Conservation (phyloP, 1,140 invertebrate species). For the Drosophila leontia region DNA sequence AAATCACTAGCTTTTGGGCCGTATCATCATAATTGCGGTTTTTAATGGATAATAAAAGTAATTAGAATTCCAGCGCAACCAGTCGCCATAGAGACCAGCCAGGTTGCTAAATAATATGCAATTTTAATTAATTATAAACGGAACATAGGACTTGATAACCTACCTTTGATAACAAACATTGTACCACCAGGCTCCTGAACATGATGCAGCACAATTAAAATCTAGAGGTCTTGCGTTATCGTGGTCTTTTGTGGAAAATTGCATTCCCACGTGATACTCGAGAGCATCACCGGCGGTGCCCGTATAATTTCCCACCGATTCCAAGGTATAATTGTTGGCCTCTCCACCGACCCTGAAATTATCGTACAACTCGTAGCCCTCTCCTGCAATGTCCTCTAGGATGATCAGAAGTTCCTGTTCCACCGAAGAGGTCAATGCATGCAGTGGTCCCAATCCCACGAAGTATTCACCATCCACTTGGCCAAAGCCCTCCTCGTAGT, state of each 20-base stretch:
- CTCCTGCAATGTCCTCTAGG: not conserved
- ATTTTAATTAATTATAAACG: too few relatives aligned
- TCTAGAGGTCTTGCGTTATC: not conserved
- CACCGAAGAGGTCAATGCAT: not conserved
- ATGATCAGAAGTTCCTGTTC: constrained; percentile 3
- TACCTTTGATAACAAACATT: too few relatives aligned
- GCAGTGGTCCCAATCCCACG: not conserved
- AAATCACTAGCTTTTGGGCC: too few relatives aligned
- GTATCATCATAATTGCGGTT: too few relatives aligned
- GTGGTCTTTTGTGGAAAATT: constrained; percentile 1
- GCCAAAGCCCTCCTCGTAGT: not conserved
- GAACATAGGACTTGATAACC: too few relatives aligned
- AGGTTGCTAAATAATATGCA: too few relatives aligned
- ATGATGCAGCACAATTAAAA: accelerated
- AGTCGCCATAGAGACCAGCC: too few relatives aligned
- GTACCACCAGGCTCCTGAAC: not conserved
- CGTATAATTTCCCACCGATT: not conserved
- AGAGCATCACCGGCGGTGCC: constrained; percentile 1
- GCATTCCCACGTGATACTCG: not conserved
- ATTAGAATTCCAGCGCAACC: too few relatives aligned
- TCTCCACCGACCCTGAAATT: not conserved
- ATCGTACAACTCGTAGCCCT: not conserved
- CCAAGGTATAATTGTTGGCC: constrained; percentile 4
- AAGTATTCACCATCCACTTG: not conserved
- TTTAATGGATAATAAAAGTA: too few relatives aligned